A percentile compares a stretch with the other conserved stretches of the same genome.
Conservation (phyloP, 2,888 invertebrate genomes). For the Gisinianus flammeolus region DNA sequence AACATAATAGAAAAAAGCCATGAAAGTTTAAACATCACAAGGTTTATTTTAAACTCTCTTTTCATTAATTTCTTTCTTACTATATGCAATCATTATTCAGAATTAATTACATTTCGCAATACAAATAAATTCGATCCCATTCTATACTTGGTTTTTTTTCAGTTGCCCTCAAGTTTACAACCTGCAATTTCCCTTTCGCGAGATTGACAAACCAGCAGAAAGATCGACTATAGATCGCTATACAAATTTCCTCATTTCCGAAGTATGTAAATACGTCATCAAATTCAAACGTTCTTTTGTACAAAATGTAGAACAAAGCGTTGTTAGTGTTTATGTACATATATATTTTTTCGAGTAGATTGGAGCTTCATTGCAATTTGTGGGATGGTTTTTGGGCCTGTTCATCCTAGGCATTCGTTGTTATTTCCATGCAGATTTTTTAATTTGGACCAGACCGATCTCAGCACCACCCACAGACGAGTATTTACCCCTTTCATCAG, state of each 20-base stretch:
- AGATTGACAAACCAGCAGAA: background rate
- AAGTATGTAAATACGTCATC: background rate
- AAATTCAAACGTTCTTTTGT: background rate
- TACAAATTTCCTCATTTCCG: constrained; percentile 7
- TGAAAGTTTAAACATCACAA: constrained; percentile 12
- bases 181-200: background rate
- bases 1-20: constrained; percentile 6
- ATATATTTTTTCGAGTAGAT: constrained; percentile 1
- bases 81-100: no score
- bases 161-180: constrained; percentile 12
- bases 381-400: constrained; percentile 23
- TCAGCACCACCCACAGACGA: background rate
- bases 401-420: constrained; percentile 14
- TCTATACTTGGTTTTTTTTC: background rate
- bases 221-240: background rate
- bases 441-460: background rate
- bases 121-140: no score
- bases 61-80: background rate
- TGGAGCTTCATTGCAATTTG: constrained; percentile 26
- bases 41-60: background rate
- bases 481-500: background rate
- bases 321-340: background rate
- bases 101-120: no score
- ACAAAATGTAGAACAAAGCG: background rate
- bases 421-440: constrained; percentile 11